phyloP scores from a whole-genome alignment of 2,113 vertebrate genomes.

The Holacanthus passer region DNA sequence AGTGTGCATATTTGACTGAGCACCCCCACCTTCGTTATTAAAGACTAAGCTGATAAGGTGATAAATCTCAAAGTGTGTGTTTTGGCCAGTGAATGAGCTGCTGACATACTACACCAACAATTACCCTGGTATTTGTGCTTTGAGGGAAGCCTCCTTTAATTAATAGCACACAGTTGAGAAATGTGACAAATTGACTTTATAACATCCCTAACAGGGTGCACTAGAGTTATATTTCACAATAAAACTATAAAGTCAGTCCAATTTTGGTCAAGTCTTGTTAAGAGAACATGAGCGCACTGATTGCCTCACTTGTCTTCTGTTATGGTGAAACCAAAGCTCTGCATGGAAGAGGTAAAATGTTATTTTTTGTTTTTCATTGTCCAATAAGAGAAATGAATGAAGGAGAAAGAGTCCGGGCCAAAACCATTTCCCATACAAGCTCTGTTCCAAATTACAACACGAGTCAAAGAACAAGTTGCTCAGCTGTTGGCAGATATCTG shows the following conservation, averaged over 20 bases:
- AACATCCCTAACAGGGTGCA: neutral
- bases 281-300: slow-evolving; percentile 16
- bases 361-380: slow-evolving; percentile 32
- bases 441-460: slow-evolving; percentile 35
- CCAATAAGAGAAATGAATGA: slow-evolving; percentile 46
- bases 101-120: neutral
- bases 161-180: neutral
- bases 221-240: slow-evolving; percentile 1
- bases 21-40: neutral
- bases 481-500: slow-evolving; percentile 26
- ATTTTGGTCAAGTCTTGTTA: neutral
- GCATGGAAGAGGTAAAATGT: neutral
- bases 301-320: slow-evolving; percentile 26
- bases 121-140: neutral
- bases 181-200: neutral
- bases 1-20: neutral
- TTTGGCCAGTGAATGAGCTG: neutral
- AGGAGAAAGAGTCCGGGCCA: neutral
- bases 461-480: slow-evolving; percentile 18
- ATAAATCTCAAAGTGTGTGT: neutral
- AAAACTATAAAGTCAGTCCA: slow-evolving; percentile 14
- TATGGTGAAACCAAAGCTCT: slow-evolving; percentile 27
- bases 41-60: neutral
- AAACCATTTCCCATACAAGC: slow-evolving; percentile 17
- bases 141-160: slow-evolving; percentile 1